Percentiles rank a stretch among this genome's conserved stretches.
Conservation (phyloP, 2,888 invertebrate species). For the Belgica antarctica region DNA sequence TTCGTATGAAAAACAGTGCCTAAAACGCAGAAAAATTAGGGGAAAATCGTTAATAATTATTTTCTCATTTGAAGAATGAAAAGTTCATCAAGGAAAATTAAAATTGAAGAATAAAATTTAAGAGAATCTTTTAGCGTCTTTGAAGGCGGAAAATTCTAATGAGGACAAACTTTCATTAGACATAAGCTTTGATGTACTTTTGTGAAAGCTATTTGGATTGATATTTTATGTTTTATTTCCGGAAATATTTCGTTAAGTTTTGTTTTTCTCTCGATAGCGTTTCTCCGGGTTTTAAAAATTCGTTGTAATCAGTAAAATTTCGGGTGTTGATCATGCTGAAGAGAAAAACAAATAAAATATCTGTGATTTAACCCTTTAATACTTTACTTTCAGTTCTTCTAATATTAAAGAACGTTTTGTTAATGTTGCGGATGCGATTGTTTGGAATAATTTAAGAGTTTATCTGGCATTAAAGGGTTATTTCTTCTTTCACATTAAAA, state of each 20-base stretch:
- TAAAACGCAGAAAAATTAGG: neutral
- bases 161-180: too few relatives aligned
- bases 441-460: neutral
- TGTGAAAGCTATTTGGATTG: neutral
- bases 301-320: too few relatives aligned
- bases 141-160: too few relatives aligned
- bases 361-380: slow-evolving; percentile 24
- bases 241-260: slow-evolving; percentile 3
- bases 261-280: neutral
- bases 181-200: neutral
- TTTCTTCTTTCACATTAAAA: too few relatives aligned
- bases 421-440: neutral
- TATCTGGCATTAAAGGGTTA: slow-evolving; percentile 3
- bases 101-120: too few relatives aligned
- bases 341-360: slow-evolving; percentile 12
- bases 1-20: slow-evolving; percentile 11
- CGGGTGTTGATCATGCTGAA: too few relatives aligned
- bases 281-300: too few relatives aligned
- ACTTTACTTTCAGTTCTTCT: neutral
- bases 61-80: neutral
- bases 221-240: neutral
- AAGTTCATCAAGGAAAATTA: slow-evolving; percentile 15
- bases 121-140: too few relatives aligned
- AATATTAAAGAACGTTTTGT: neutral
- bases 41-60: slow-evolving; percentile 10